Percentiles rank a stretch among this genome's conserved stretches.
Conservation (phyloP, 2,888 invertebrate genomes). For the Eustalomyia histrio region DNA sequence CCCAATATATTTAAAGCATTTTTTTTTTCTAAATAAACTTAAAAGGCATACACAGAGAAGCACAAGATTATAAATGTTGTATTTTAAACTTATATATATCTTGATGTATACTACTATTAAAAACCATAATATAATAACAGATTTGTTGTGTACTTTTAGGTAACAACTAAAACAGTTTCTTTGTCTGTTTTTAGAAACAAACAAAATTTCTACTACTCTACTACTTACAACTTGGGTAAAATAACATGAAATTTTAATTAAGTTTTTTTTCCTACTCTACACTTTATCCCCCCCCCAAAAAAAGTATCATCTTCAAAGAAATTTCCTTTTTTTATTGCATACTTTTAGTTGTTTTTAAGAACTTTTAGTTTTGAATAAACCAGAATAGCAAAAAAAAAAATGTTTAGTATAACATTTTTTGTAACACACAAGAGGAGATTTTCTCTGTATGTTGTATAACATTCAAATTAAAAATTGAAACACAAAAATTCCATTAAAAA, state of each 20-base stretch:
- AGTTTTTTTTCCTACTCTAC: conserved; percentile 16
- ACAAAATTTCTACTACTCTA: conserved; percentile 5
- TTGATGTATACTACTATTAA: not conserved
- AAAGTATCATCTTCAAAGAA: conserved; percentile 1
- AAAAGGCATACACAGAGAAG: not conserved
- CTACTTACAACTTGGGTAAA: conserved; percentile 28
- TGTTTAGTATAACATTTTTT: conserved; percentile 1
- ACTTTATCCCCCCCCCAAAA: not conserved
- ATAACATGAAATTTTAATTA: conserved; percentile 45
- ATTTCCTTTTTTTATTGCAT: not conserved
- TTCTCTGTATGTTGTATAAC: conserved; percentile 32
- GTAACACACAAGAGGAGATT: conserved; percentile 6
- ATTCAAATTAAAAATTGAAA: conserved; percentile 50
- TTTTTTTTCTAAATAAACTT: conserved; percentile 29
- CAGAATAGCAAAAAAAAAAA: not conserved
- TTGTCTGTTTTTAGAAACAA: conserved; percentile 10
- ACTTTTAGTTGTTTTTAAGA: conserved; percentile 7
- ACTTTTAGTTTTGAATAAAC: conserved; percentile 7
- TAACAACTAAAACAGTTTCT: conserved; percentile 11
- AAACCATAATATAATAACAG: conserved; percentile 8
- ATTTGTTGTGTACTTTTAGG: conserved; percentile 35
- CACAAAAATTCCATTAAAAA: conserved; percentile 44
- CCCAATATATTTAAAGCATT: conserved; percentile 15
- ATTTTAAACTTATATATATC: conserved; percentile 1
- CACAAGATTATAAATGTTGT: conserved; percentile 1